Conservation (phyloP, 2,113 vertebrate genomes). For the Phocoena sinus region DNA sequence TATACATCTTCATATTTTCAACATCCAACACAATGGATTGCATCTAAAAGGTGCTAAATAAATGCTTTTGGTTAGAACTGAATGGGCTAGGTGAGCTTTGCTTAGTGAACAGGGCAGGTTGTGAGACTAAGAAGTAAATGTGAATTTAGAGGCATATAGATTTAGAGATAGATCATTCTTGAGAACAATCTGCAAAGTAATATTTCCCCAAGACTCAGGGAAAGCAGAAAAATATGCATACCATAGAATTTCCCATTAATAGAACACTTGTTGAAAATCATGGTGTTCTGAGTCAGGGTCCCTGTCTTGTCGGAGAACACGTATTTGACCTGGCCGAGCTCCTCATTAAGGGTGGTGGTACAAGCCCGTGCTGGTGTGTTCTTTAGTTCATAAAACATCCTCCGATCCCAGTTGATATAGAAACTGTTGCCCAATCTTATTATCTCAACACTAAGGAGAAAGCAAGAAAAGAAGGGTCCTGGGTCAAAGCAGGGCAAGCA, state of each 20-base stretch:
- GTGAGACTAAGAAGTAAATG: not conserved
- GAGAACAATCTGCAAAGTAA: not conserved
- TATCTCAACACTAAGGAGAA: conserved; percentile 89
- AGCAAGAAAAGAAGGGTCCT: conserved; percentile 45
- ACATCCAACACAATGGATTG: not conserved
- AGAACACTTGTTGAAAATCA: conserved; percentile 95
- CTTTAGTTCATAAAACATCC: conserved; percentile 91
- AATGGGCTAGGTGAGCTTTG: not conserved
- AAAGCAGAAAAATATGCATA: conserved; percentile 68
- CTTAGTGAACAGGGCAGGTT: not conserved
- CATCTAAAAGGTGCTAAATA: not conserved
- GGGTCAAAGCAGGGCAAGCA: conserved; percentile 11
- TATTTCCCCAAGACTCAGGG: not conserved
- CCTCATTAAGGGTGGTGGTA: conserved; percentile 96
- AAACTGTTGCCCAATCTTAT: conserved; percentile 96
- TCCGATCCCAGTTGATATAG: conserved; percentile 95
- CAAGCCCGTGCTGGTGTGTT: conserved; percentile 91
- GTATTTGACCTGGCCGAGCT: conserved; percentile 96
- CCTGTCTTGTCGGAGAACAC: conserved; percentile 98
- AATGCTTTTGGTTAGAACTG: conserved; percentile 29
- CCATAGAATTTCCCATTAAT: conserved; percentile 91
- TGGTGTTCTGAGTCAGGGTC: conserved; percentile 97
- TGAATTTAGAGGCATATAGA: conserved; percentile 5
- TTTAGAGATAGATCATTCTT: not conserved
- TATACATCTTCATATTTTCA: not conserved